Percentiles rank a stretch among this genome's conserved stretches.
Conservation (phyloP, 2,888 invertebrate species). For the Patella ulyssiponensis region DNA sequence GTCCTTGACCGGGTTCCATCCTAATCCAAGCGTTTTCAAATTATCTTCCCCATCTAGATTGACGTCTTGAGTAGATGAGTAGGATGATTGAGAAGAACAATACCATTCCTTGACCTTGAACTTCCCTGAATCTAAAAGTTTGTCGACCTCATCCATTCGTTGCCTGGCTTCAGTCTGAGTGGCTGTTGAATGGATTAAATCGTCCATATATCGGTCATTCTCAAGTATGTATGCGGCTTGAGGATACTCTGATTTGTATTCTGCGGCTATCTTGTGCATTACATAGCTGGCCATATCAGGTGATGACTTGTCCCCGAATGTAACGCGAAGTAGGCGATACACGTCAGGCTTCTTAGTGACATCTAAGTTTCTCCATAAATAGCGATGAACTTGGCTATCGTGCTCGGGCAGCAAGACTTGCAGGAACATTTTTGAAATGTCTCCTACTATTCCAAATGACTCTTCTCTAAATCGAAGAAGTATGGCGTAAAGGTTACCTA, state of each 20-base stretch:
- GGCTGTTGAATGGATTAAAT: conserved; percentile 22
- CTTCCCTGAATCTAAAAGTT: conserved; percentile 17
- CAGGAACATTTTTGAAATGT: conserved; percentile 5
- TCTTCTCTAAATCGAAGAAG: conserved; percentile 19
- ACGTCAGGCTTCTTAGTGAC: conserved; percentile 12
- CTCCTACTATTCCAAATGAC: background rate
- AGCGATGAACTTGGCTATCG: conserved; percentile 21
- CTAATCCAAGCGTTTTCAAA: conserved; percentile 16
- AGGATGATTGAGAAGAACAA: conserved; percentile 6
- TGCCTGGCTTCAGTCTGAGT: background rate
- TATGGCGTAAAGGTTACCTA: conserved; percentile 24
- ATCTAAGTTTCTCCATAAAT: conserved; percentile 24
- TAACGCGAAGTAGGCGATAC: conserved; percentile 9
- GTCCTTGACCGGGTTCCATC: background rate
- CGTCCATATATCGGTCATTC: conserved; percentile 29
- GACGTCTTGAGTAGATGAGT: background rate
- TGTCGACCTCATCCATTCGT: conserved; percentile 14
- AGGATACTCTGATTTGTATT: conserved; percentile 12
- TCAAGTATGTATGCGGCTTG: conserved; percentile 22
- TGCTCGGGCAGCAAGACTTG: background rate
- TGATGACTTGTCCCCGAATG: background rate
- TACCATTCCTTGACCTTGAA: conserved; percentile 26
- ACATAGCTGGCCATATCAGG: conserved; percentile 20
- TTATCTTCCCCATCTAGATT: background rate
- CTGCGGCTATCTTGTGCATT: conserved; percentile 15